phyloP scores from a whole-genome alignment of 2,797 vertebrate genomes.

The Acomys russatus region DNA sequence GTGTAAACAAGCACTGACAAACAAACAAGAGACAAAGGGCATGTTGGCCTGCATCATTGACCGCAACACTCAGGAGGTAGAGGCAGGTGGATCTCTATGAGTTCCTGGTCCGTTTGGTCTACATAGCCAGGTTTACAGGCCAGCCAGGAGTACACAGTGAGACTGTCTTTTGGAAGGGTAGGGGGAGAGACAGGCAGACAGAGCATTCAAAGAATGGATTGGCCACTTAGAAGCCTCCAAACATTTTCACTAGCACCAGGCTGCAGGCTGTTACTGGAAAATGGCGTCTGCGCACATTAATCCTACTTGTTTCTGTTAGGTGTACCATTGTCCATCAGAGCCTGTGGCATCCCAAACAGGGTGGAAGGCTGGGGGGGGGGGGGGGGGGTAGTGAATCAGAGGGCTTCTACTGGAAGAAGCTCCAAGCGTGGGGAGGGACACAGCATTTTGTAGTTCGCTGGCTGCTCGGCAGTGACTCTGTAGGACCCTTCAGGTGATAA shows the following conservation, averaged over 20 bases:
- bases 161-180: neutral
- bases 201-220: neutral
- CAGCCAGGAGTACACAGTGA: neutral
- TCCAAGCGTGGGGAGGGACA: neutral
- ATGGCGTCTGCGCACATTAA: neutral
- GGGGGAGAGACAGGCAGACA: too few relatives aligned
- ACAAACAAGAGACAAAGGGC: neutral
- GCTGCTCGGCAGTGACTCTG: neutral
- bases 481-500: neutral
- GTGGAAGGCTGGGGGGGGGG: neutral
- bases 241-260: constrained; percentile 9
- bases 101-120: neutral
- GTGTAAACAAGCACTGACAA: neutral
- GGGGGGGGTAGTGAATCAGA: neutral
- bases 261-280: neutral
- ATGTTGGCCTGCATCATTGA: neutral
- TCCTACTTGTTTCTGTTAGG: neutral
- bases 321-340: neutral
- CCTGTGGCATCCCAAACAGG: neutral
- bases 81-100: neutral
- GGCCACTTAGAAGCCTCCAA: neutral
- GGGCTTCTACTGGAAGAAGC: neutral
- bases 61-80: neutral
- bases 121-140: neutral
- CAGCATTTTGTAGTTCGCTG: neutral